Base-by-base conservation (phyloP, 2,113 vertebrate genomes). In the Crypturellus undulatus region DNA sequence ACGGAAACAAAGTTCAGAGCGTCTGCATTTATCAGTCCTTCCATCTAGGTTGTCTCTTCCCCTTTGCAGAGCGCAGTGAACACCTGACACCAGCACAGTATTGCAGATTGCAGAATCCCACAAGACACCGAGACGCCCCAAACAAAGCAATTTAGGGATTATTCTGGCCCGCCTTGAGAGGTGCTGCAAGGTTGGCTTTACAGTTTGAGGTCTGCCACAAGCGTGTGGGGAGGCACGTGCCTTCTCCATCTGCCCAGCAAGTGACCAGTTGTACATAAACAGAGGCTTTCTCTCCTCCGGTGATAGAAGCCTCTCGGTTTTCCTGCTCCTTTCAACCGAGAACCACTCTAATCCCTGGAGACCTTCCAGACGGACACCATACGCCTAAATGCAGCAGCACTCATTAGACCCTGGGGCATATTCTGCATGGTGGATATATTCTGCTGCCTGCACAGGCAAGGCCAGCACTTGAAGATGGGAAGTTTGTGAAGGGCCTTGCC, bases 271-370 rank as follows among this genome's bases (percentile, higher is more conserved):
- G 26, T 67, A 51, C 11, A 4, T n/a, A 91, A 92, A 92, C 90
- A 92, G 69, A 7, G n/a, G 80, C 56, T 56, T 79, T 83, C 71
- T 89, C 71, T 64, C 38, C 89, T 67, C n/a, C 32, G 60, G 70
- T 89, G 76, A 30, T 59, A 72, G 30, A 36, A 49, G 60, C 47
- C 24, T 86, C 85, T 94, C 87, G 32, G 40, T 87, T 95, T 96
- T 94, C 90, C 88, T 68, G 38, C 78, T 63, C 38, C 84, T 86
- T 94, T 91, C 87, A 78, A 42, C 87, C 80, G 79, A 82, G 85
- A 85, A 80, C 59, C 84, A 26, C 34, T 71, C 54, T 75, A 68
- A 47, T 92, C 84, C 71, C 38, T 58, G 54, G 78, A 92, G 54
- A 54, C 79, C 80, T 94, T 86, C 87, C 92, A 85, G 93, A 56